These are phyloP conservation scores for Thelaira solivaga DNA, from an alignment of 2,888 invertebrate genomes.

Conservation along the genomic window DNA sequence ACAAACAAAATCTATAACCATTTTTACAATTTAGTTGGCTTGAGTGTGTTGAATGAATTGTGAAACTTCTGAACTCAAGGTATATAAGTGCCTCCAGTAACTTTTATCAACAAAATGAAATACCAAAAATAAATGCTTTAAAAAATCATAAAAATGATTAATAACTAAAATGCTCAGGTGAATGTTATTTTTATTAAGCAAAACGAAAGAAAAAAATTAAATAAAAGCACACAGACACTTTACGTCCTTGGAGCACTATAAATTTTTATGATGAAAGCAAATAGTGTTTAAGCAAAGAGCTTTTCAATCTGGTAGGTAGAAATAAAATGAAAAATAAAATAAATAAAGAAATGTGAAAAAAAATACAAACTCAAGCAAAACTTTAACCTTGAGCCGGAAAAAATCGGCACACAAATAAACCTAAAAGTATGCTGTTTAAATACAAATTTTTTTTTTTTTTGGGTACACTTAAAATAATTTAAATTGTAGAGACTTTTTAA, in stretches of 20 bases:
- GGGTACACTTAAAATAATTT: background rate
- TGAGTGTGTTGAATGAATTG: conserved; percentile 19
- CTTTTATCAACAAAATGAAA: conserved; percentile 25
- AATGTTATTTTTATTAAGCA: background rate
- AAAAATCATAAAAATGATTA: conserved; percentile 49
- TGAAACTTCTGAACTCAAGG: conserved; percentile 43
- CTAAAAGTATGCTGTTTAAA: conserved; percentile 56
- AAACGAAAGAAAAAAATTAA: background rate
- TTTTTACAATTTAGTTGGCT: conserved; percentile 26
- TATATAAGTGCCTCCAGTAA: conserved; percentile 12
- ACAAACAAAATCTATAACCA: background rate
- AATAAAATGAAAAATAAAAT: conserved; percentile 6
- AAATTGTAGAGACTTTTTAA: background rate
- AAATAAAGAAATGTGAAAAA: background rate
- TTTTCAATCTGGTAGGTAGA: conserved; percentile 40
- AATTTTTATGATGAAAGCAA: conserved; percentile 58
- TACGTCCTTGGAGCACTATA: conserved; percentile 41
- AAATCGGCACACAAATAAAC: conserved; percentile 42
- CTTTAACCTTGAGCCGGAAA: conserved; percentile 60
- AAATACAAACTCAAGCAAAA: conserved; percentile 32
- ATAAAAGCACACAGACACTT: conserved; percentile 2
- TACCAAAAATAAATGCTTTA: background rate
- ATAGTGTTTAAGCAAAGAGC: conserved; percentile 52
- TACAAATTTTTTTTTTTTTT: conserved; percentile 21
- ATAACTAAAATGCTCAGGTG: conserved; percentile 37